Base-by-base conservation (phyloP, 2,888 invertebrate species). In the Autographa pulchrina region DNA sequence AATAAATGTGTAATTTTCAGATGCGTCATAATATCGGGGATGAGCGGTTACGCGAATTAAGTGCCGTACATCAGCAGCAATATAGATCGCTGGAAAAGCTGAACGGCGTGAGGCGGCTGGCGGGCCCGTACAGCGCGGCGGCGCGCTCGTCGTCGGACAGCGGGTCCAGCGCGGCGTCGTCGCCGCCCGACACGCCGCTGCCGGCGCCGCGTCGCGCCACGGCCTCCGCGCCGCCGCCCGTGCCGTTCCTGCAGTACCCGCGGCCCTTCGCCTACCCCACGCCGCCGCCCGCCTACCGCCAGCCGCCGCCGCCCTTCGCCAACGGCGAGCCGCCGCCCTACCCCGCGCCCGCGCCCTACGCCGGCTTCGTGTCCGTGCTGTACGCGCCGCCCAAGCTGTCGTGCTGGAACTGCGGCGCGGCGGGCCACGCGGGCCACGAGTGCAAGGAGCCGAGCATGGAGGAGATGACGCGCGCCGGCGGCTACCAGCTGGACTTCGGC, bases 371-470 rank as follows among this genome's bases (percentile, higher is more conserved):
- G 77, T 96, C 96, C n/a, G 95, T 96, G 52, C 93, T 95, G 77
- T 96, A 95, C 86, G 96, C 96, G 81, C 96, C 96, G 65, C 96
- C 96, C 60, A 97, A 97, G 91, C 94, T 97, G 68, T 98, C 98
- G 59, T 99, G 99, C 94, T 99, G 98, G 96, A 99, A 99, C 92
- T 99, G 99, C 94, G 99, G 99, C 74, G 97, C 97, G 67, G 96
- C 97, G 69, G 97, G 97, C 65, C 99, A 99, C 92, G 96, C 97
- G 65, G 98, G 98, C 32, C 96, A 97, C 85, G 99, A 99, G 84
- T 99, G 99, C 92, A 97, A 98, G 89, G 98, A 98, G 91, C 98
- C 98, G 78, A 98, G 98, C 70, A 98, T 99, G 97, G 99, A 99
- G 92, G 98, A 98, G 93, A 98, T 98, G 94, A 98, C 98, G 56